Percentiles rank a stretch among this genome's conserved stretches.
Conservation (phyloP, 2,797 vertebrate species). For the Vespertilio murinus region DNA sequence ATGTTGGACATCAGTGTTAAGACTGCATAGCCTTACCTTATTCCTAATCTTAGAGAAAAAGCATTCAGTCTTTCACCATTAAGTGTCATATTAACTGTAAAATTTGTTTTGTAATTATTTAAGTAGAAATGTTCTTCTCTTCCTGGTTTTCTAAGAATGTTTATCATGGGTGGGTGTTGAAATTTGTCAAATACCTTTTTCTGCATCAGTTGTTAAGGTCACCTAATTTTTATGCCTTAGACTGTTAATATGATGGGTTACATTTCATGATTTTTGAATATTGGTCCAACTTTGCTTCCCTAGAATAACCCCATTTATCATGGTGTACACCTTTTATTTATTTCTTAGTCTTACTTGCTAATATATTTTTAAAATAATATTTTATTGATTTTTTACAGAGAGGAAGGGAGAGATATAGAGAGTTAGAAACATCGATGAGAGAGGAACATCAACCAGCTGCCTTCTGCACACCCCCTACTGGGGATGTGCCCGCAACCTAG, state of each 20-base stretch:
- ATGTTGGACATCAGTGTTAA: background rate
- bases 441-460: too few species aligned
- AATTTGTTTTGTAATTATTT: background rate
- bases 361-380: too few species aligned
- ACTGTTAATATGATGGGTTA: background rate
- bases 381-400: too few species aligned
- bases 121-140: background rate
- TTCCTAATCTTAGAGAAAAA: background rate
- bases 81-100: background rate
- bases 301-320: background rate
- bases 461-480: too few species aligned
- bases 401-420: too few species aligned
- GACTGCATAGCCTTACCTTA: background rate
- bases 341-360: background rate
- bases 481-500: too few species aligned
- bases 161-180: background rate
- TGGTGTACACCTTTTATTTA: background rate
- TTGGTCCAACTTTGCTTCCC: background rate
- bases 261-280: background rate
- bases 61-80: background rate
- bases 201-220: background rate
- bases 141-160: background rate
- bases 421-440: too few species aligned
- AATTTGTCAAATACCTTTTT: background rate
- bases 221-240: background rate